Conservation (phyloP, 2,113 vertebrate genomes). For the Struthidea cinerea region DNA sequence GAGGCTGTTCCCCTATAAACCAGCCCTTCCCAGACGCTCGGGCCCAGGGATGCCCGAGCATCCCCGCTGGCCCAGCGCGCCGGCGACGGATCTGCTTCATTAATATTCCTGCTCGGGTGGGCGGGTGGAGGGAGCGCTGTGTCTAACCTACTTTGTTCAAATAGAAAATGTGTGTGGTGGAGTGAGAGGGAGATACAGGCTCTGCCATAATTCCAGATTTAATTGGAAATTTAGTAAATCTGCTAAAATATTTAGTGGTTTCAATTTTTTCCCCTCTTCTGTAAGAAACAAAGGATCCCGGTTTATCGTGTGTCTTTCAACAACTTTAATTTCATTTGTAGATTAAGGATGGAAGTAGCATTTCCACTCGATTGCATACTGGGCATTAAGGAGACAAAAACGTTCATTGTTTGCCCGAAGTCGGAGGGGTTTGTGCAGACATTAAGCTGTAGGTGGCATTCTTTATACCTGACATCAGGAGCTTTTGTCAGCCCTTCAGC, state of each 20-base stretch:
- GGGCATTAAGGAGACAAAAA: constrained; percentile 78
- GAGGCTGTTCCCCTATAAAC: background rate
- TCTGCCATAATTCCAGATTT: constrained; percentile 69
- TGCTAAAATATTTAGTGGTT: constrained; percentile 83
- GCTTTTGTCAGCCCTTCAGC: constrained; percentile 64
- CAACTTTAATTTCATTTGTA: constrained; percentile 87
- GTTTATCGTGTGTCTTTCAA: constrained; percentile 80
- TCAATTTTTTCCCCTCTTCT: constrained; percentile 70
- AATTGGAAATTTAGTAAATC: constrained; percentile 85
- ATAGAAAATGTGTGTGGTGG: constrained; percentile 31
- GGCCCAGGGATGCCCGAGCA: constrained; percentile 10
- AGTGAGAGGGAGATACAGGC: constrained; percentile 51
- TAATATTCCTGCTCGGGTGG: background rate
- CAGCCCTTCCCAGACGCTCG: background rate
- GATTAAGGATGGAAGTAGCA: constrained; percentile 82
- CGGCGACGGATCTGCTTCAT: background rate
- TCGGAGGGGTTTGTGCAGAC: constrained; percentile 52
- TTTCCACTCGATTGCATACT: constrained; percentile 81
- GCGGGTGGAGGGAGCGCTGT: background rate
- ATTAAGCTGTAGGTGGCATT: constrained; percentile 79
- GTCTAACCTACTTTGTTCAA: constrained; percentile 58
- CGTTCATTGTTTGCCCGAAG: constrained; percentile 72
- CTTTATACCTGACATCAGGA: constrained; percentile 78
- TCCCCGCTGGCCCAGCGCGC: background rate
- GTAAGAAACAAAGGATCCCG: constrained; percentile 75